phyloP scores from a whole-genome alignment of 2,113 vertebrate species.

The Alligator sinensis region DNA sequence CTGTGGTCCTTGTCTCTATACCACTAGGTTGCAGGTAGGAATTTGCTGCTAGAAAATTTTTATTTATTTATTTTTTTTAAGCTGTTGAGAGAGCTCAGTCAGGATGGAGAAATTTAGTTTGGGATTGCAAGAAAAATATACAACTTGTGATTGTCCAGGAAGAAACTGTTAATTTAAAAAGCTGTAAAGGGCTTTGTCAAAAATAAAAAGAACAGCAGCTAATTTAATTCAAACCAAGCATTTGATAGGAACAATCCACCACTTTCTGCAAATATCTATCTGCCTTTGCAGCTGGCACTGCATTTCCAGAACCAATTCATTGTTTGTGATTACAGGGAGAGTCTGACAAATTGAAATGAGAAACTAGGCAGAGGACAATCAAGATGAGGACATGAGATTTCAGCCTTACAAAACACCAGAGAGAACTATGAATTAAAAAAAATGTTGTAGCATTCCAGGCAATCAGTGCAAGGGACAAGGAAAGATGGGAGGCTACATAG shows the following conservation, averaged over 20 bases:
- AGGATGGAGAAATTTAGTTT: not conserved
- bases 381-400: not conserved
- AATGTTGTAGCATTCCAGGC: not conserved
- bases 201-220: not conserved
- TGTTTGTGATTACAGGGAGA: not conserved
- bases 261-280: fast-evolving
- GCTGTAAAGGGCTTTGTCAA: not conserved
- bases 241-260: not conserved
- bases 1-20: not conserved
- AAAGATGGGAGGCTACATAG: too few relatives aligned
- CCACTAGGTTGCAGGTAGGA: not conserved
- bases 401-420: not conserved
- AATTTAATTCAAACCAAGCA: not conserved
- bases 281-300: not conserved
- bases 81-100: not conserved
- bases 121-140: not conserved
- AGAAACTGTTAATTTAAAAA: not conserved
- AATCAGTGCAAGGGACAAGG: not conserved
- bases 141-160: not conserved
- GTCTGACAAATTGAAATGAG: not conserved
- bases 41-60: too few relatives aligned
- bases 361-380: too few relatives aligned
- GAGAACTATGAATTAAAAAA: not conserved
- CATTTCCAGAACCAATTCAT: not conserved
- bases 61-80: too few relatives aligned